A percentile compares a stretch with the other conserved stretches of the same genome.
phyloP scores from a whole-genome alignment of 2,113 vertebrate genomes.

The Neolamprologus toae region DNA sequence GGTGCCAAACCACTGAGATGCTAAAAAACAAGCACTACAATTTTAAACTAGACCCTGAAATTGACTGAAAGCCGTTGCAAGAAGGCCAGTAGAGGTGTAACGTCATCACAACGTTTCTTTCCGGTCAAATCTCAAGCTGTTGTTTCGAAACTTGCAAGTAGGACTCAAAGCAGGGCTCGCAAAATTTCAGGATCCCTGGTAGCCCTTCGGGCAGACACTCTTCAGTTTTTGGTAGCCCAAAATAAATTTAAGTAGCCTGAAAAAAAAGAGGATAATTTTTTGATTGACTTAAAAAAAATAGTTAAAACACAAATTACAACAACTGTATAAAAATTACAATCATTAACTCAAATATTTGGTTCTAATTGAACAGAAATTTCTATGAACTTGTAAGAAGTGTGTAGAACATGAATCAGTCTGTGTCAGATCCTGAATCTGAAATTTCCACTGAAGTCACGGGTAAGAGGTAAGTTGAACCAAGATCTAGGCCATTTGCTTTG shows the following conservation, averaged over 20 bases:
- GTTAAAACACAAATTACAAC: neutral
- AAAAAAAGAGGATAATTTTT: neutral
- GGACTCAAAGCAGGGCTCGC: neutral
- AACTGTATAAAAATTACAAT: neutral
- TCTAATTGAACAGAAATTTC: neutral
- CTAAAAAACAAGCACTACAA: neutral
- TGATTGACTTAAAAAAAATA: neutral
- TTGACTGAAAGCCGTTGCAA: neutral
- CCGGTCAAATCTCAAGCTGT: neutral
- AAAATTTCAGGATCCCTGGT: neutral
- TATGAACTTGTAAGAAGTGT: neutral
- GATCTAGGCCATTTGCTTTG: neutral
- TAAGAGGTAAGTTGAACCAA: neutral
- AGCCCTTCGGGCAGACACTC: neutral
- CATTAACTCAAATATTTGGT: neutral
- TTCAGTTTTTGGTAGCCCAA: neutral
- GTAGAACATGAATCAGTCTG: neutral
- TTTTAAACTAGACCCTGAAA: neutral
- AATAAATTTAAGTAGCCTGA: neutral
- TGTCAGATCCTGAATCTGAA: neutral
- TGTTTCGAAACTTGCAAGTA: rapidly evolving
- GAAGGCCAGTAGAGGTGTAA: neutral
- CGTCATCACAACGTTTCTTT: neutral
- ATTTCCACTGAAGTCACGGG: neutral
- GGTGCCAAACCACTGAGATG: neutral